phyloP scores from a whole-genome alignment of 1,140 invertebrate genomes.

The Pissodes strobi region DNA sequence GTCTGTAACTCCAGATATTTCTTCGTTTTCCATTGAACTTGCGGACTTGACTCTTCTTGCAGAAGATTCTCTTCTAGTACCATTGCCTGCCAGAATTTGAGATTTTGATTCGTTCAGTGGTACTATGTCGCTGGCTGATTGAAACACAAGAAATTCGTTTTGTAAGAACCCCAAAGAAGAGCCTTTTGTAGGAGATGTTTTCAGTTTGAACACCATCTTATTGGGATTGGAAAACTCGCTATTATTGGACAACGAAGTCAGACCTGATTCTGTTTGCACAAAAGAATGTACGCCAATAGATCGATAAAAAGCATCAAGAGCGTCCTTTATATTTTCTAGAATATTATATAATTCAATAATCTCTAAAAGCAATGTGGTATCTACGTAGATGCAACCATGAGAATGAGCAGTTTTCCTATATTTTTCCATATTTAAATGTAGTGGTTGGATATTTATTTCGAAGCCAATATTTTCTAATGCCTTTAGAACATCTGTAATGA shows the following conservation, averaged over 20 bases:
- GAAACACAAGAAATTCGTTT: conserved; percentile 16
- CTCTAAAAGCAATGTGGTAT: conserved; percentile 26
- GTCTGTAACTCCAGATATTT: conserved; percentile 9
- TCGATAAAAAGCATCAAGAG: conserved; percentile 16
- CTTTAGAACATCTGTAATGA: background rate
- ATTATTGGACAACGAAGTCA: background rate
- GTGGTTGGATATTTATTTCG: background rate
- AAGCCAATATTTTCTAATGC: conserved; percentile 1
- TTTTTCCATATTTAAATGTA: conserved; percentile 22
- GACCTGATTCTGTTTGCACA: conserved; percentile 24
- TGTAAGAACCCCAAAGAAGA: conserved; percentile 1
- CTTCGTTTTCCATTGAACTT: background rate
- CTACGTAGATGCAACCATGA: conserved; percentile 28
- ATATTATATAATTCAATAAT: conserved; percentile 33
- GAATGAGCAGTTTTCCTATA: conserved; percentile 16
- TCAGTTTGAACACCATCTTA: conserved; percentile 12
- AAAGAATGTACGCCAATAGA: conserved; percentile 17
- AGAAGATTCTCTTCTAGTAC: background rate
- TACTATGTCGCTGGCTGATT: background rate
- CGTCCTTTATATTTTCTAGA: conserved; percentile 27
- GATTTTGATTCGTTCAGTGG: conserved; percentile 15
- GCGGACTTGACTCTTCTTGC: background rate
- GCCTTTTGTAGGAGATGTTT: background rate
- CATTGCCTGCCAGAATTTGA: background rate
- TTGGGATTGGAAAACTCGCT: conserved; percentile 3